Evolutionary conservation across 2,113 vertebrate genomes (phyloP).

Genomic region (Leucoraja erinaceus): DNA sequence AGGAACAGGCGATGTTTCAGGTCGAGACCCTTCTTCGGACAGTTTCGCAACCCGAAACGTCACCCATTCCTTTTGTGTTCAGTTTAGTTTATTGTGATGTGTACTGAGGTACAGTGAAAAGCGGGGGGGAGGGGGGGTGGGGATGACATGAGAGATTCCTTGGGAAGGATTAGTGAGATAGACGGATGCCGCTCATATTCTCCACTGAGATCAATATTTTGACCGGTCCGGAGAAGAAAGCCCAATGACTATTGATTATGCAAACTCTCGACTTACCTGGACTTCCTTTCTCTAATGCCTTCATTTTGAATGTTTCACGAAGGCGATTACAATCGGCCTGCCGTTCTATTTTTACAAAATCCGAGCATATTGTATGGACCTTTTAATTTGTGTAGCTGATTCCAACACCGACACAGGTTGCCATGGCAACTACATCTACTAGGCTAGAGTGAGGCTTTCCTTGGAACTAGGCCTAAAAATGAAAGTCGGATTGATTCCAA

Average conservation of each 20-base stretch:
- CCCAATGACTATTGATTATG: neutral
- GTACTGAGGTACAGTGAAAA: too few species aligned
- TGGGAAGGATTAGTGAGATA: neutral
- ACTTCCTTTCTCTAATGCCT: neutral
- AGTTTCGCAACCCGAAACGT: too few species aligned
- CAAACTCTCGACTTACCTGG: neutral
- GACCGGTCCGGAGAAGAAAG: neutral
- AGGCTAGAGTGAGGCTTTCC: neutral
- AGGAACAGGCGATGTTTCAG: too few species aligned
- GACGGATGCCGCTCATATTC: neutral
- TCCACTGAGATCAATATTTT: neutral
- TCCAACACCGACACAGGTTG: neutral
- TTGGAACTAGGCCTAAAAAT: neutral
- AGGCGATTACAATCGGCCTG: neutral
- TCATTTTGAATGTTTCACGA: neutral
- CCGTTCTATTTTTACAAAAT: neutral
- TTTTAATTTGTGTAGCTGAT: neutral
- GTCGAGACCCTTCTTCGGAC: too few species aligned
- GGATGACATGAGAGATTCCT: neutral
- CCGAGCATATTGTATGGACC: neutral
- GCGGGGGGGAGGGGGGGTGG: too few species aligned
- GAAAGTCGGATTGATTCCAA: neutral
- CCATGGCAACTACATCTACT: neutral
- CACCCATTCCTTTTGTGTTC: too few species aligned
- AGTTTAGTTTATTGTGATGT: too few species aligned